Percentiles rank a stretch among this genome's conserved stretches.
Evolutionary conservation across 1,140 invertebrate genomes (phyloP).

Genomic region (Drosophila paulistorum): DNA sequence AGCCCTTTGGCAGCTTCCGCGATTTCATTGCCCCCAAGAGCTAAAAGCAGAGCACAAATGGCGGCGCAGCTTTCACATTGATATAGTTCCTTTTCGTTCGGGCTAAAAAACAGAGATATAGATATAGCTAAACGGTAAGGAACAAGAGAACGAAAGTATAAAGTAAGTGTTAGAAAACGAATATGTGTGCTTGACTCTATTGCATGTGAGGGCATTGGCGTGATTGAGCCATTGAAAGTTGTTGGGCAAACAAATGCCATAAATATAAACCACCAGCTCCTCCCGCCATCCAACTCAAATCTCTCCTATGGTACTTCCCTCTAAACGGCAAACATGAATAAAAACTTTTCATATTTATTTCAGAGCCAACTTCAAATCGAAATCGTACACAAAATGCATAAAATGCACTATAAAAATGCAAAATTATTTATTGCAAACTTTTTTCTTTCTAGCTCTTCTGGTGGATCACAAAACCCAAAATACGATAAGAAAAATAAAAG

Average conservation of each 20-base stretch:
- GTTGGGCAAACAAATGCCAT: conserved; percentile 79
- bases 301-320: neutral
- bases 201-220: conserved; percentile 60
- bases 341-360: conserved; percentile 81
- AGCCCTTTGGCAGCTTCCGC: conserved; percentile 80
- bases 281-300: neutral
- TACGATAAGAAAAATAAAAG: conserved; percentile 35
- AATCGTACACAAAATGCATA: conserved; percentile 67
- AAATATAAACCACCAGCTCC: conserved; percentile 53
- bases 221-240: conserved; percentile 80
- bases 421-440: conserved; percentile 79
- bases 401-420: conserved; percentile 81
- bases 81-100: conserved; percentile 57
- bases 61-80: conserved; percentile 74
- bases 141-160: neutral
- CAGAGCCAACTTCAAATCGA: conserved; percentile 76
- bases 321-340: conserved; percentile 69
- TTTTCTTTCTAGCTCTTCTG: conserved; percentile 29
- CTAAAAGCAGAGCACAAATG: conserved; percentile 60
- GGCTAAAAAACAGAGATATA: conserved; percentile 29
- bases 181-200: conserved; percentile 25
- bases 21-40: conserved; percentile 82
- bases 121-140: conserved; percentile 1
- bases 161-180: conserved; percentile 4
- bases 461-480: conserved; percentile 50